These are phyloP conservation scores for Rana temporaria DNA, from an alignment of 2,113 vertebrate genomes.

Conservation along the genomic window DNA sequence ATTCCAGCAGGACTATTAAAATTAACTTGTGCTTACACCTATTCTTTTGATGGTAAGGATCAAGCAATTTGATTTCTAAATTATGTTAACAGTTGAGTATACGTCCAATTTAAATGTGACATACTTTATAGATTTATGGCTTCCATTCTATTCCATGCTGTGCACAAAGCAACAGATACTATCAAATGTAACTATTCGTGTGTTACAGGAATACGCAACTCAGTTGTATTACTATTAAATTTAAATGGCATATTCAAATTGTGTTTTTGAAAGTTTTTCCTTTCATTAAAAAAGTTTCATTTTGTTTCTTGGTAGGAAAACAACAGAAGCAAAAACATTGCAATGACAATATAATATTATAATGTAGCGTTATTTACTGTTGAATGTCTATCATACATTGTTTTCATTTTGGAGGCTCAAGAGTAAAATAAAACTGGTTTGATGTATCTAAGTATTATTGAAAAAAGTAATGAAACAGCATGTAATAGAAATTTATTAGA, in stretches of 20 bases:
- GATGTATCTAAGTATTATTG: constrained; percentile 46
- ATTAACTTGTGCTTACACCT: too few relatives aligned
- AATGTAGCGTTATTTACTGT: constrained; percentile 37
- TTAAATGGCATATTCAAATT: background rate
- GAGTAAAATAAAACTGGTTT: constrained; percentile 30
- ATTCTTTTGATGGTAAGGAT: too few relatives aligned
- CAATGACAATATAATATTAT: constrained; percentile 12
- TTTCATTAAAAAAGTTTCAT: constrained; percentile 6
- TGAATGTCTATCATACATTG: constrained; percentile 27
- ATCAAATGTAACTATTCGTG: too few relatives aligned
- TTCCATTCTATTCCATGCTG: background rate
- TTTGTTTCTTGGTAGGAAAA: constrained; percentile 14
- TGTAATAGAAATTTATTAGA: constrained; percentile 44
- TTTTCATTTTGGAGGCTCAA: constrained; percentile 29
- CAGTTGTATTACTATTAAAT: background rate
- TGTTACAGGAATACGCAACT: background rate
- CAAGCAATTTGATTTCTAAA: too few relatives aligned
- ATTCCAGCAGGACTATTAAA: too few relatives aligned
- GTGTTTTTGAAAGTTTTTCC: background rate
- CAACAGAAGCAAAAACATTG: background rate
- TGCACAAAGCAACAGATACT: background rate
- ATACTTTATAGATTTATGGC: background rate
- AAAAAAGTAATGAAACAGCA: constrained; percentile 39
- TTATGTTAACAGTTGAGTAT: too few relatives aligned
- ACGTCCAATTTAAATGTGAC: background rate